Evolutionary conservation across 2,797 vertebrate genomes (phyloP).

Genomic region (Buphagus erythrorhynchus): DNA sequence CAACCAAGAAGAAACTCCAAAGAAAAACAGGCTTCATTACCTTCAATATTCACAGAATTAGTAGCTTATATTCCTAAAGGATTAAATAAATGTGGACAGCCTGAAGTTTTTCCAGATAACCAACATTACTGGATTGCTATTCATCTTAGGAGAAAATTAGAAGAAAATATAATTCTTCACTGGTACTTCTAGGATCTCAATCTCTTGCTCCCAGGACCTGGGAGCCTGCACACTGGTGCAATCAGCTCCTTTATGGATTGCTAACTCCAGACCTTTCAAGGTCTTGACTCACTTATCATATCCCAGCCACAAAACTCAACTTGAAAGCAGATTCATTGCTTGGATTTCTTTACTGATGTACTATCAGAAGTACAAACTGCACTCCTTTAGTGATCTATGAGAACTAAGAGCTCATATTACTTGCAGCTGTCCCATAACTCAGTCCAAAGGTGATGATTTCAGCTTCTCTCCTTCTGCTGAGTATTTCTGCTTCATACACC

Average conservation of each 20-base stretch:
- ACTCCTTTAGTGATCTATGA: not conserved
- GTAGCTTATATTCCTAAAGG: not conserved
- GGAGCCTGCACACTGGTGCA: not conserved
- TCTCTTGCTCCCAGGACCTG: not conserved
- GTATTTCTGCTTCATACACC: not conserved
- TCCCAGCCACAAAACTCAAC: not conserved
- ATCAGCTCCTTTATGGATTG: not conserved
- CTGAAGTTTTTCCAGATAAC: not conserved
- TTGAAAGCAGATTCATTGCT: not conserved
- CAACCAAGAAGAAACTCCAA: not conserved
- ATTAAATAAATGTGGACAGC: not conserved
- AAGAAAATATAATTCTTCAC: not conserved
- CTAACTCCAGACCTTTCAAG: not conserved
- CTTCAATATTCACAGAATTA: not conserved
- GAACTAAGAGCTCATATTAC: not conserved
- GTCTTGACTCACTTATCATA: not conserved
- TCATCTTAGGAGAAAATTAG: not conserved
- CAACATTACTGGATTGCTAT: not conserved
- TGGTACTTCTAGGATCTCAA: not conserved
- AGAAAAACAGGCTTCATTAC: not conserved
- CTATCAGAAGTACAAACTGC: not conserved
- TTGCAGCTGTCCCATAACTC: slow-evolving; percentile 31
- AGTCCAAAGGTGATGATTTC: not conserved
- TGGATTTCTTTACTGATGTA: slow-evolving; percentile 3
- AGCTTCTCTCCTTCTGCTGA: not conserved